Evolutionary conservation across 2,797 vertebrate genomes (phyloP).

Genomic region (Calcarius lapponicus): DNA sequence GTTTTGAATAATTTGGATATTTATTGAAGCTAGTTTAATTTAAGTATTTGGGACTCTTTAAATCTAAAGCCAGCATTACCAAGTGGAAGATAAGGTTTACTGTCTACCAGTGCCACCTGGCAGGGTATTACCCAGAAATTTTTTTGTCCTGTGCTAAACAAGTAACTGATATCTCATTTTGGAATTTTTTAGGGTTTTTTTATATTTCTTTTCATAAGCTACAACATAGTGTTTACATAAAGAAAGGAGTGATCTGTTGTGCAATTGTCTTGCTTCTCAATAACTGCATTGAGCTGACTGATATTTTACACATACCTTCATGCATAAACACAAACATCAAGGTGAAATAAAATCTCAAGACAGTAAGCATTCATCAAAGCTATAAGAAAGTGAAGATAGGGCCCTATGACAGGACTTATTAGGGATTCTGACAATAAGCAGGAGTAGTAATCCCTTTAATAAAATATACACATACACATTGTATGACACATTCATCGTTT

Average conservation of each 20-base stretch:
- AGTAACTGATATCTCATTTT: neutral
- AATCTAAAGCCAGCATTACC: neutral
- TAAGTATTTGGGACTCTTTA: neutral
- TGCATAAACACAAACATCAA: neutral
- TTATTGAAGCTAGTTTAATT: neutral
- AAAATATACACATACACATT: neutral
- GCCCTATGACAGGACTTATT: neutral
- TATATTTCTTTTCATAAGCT: neutral
- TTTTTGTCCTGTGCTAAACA: neutral
- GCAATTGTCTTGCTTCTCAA: neutral
- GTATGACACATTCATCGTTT: neutral
- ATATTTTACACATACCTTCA: neutral
- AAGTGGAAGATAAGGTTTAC: neutral
- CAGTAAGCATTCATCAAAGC: neutral
- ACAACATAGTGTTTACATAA: neutral
- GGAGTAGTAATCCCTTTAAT: neutral
- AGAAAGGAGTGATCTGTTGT: neutral
- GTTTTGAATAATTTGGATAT: neutral
- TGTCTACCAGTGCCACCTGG: neutral
- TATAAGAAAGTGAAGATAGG: neutral
- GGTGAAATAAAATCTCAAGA: slow-evolving; percentile 8
- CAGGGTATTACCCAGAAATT: neutral
- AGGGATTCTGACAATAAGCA: neutral
- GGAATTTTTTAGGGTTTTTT: neutral
- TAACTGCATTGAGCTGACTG: neutral